Percentiles rank a stretch among this genome's conserved stretches.
phyloP scores from a whole-genome alignment of 2,113 vertebrate species.

The Myodes glareolus region DNA sequence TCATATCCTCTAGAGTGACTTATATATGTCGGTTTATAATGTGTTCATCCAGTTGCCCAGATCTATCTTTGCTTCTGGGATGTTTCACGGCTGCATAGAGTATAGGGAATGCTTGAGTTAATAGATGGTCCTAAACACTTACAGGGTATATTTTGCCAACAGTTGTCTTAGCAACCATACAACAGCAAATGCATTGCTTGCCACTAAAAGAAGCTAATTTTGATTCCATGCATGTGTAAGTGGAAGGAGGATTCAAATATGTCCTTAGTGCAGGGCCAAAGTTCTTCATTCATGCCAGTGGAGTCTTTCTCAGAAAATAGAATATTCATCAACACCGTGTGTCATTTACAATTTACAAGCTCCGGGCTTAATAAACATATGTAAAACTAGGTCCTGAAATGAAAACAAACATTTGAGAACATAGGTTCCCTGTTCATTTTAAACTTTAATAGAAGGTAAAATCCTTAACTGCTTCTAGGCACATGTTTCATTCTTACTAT shows the following conservation, averaged over 20 bases:
- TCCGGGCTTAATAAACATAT: neutral
- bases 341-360: constrained; percentile 7
- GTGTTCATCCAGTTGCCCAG: neutral
- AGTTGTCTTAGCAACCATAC: neutral
- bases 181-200: neutral
- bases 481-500: neutral
- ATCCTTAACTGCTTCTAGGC: neutral
- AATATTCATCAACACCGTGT: neutral
- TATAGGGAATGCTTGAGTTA: constrained; percentile 8
- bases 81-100: neutral
- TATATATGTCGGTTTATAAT: constrained; percentile 26
- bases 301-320: constrained; percentile 15
- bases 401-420: neutral
- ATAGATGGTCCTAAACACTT: constrained; percentile 14
- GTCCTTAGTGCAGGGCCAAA: neutral
- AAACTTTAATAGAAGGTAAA: neutral
- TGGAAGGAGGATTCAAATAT: neutral
- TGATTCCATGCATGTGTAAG: neutral
- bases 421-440: neutral
- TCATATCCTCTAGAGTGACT: neutral
- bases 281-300: neutral
- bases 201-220: constrained; percentile 14
- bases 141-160: constrained; percentile 1
- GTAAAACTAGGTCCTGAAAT: constrained; percentile 39
- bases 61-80: constrained; percentile 21